Evolutionary conservation across 2,888 invertebrate species (phyloP).

Genomic region (Meteorus cinctellus): DNA sequence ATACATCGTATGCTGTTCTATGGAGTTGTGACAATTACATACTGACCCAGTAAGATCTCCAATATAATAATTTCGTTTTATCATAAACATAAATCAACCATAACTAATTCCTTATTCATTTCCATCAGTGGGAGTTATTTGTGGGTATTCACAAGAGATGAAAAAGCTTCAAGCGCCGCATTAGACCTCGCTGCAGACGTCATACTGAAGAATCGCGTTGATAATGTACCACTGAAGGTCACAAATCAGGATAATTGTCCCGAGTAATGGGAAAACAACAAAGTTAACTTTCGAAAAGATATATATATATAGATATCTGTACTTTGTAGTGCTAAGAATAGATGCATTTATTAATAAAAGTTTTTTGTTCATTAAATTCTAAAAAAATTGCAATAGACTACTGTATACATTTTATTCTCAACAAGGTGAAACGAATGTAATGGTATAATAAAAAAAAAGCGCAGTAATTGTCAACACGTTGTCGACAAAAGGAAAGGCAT

Average conservation of each 20-base stretch:
- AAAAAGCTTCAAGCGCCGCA: background rate
- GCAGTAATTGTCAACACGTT: no score
- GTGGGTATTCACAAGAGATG: background rate
- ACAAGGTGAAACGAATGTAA: no score
- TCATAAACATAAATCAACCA: background rate
- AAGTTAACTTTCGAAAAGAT: background rate
- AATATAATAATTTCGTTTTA: background rate
- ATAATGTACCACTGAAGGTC: background rate
- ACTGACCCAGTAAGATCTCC: background rate
- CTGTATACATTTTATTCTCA: no score
- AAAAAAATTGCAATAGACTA: no score
- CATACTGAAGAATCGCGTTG: background rate
- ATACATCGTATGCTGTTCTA: slow-evolving; percentile 16
- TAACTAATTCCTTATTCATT: background rate
- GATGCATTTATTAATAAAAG: background rate
- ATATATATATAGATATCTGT: no score
- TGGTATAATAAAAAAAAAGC: no score
- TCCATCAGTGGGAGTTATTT: background rate
- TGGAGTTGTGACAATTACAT: slow-evolving; percentile 7
- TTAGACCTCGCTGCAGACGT: background rate
- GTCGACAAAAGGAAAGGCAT: no score
- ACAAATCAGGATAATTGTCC: slow-evolving; percentile 17
- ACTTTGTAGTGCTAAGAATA: background rate
- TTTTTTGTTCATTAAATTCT: no score
- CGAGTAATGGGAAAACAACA: background rate